Conservation (phyloP, 2,888 invertebrate species). For the Drosophila neonasuta region DNA sequence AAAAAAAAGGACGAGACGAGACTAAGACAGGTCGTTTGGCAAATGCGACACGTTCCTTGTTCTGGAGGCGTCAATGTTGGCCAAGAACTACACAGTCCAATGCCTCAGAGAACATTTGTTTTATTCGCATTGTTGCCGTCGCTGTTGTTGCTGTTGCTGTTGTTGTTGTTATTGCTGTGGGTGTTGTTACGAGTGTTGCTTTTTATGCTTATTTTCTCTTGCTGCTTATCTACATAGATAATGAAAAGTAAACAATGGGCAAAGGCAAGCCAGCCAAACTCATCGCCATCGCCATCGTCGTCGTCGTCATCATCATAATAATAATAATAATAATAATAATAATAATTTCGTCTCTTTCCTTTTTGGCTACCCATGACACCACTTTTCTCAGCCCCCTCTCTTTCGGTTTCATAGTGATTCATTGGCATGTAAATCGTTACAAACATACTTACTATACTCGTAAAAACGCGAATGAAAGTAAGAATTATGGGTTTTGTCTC, state of each 20-base stretch:
- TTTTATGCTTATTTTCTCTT: conserved; percentile 59
- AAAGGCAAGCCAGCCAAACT: conserved; percentile 35
- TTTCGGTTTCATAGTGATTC: conserved; percentile 52
- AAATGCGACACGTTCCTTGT: conserved; percentile 55
- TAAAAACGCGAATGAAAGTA: conserved; percentile 38
- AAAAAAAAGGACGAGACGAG: conserved; percentile 10
- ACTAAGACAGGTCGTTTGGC: conserved; percentile 41
- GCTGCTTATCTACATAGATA: conserved; percentile 72
- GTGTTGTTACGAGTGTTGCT: conserved; percentile 33
- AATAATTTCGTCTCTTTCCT: conserved; percentile 29
- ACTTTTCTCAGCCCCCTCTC: neutral
- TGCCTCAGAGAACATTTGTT: conserved; percentile 52
- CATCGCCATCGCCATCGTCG: conserved; percentile 3
- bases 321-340: conserved; percentile 28
- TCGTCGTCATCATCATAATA: conserved; percentile 18
- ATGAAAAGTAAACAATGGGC: conserved; percentile 72
- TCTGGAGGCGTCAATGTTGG: conserved; percentile 48
- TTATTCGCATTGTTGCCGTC: conserved; percentile 41
- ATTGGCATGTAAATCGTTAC: conserved; percentile 65
- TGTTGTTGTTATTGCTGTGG: conserved; percentile 32
- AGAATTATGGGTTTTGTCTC: conserved; percentile 2
- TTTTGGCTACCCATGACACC: neutral
- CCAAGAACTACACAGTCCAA: conserved; percentile 40
- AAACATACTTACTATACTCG: conserved; percentile 21
- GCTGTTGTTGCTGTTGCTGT: conserved; percentile 30